Evolutionary conservation across 2,113 vertebrate species (phyloP), one percentile per base, ranked within the genome.

Genomic region (Equus quagga): DNA sequence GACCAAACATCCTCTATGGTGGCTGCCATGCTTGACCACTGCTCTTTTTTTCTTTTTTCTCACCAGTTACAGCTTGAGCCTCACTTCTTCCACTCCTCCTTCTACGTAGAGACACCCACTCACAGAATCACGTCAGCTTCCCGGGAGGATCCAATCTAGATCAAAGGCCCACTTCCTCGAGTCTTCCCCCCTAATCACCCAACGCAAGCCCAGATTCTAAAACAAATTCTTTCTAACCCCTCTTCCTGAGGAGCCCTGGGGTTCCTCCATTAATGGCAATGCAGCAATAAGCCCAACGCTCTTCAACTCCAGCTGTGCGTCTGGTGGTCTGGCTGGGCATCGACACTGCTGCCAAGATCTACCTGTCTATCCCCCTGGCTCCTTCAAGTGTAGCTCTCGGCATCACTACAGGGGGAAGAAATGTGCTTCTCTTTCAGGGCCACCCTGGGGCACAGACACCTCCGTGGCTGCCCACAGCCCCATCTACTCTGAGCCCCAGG

Each of bases 181-280:
- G 31, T 2, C 64, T 2, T 69, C 18, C 14, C 14, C 10, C 7
- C 60, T 19, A 44, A 28, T 18, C 49, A n/a, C 21, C 72, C 46
- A 26, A 13, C 67, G 15, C 4, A 28, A 17, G 19, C 56, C 33
- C 69, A 83, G 51, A 76, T 49, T n/a, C 44, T 33, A 26, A 46
- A 67, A 67, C 13, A 6, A 18, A 33, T 51, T 41, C 44, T 73
- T 44, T 46, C 62, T 5, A 75, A 26, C 70, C 15, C 26, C 19
- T 82, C 58, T 36, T 75, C 56, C 2, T 2, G 1, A 41, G 8
- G 8, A 1, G 26, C 24, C 49, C 14, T 33, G 1, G 0, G 0
- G 14, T 41, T 36, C 5, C 85, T 46, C 58, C 3, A 0, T 18
- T 33, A 26, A 4, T 1, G 31, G 56, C 15, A 46, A 36, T 0